Conservation (phyloP, 1,140 invertebrate genomes). For the Drosophila oshimai region DNA sequence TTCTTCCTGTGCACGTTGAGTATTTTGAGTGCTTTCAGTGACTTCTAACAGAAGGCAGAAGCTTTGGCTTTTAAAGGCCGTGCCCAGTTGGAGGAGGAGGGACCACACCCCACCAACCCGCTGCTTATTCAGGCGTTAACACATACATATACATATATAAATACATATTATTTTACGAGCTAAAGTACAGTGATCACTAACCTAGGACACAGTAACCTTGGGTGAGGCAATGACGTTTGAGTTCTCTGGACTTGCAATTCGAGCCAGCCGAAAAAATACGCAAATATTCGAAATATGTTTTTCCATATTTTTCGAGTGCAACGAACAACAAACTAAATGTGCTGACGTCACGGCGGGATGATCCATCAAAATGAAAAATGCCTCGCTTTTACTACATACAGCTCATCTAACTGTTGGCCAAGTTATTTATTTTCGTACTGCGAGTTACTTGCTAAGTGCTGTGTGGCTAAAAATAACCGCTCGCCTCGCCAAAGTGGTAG, state of each 20-base stretch:
- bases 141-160: too few relatives aligned
- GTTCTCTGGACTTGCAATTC: not conserved
- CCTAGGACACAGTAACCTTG: conserved; percentile 32
- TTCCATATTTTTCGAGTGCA: too few relatives aligned
- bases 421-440: conserved; percentile 8
- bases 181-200: conserved; percentile 35
- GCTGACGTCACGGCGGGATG: conserved; percentile 10
- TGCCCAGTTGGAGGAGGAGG: not conserved
- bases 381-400: not conserved
- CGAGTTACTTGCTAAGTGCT: not conserved
- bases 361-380: conserved; percentile 8
- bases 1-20: not conserved
- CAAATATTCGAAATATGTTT: conserved; percentile 14
- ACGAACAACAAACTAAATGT: not conserved
- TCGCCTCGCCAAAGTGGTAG: conserved; percentile 21
- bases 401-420: conserved; percentile 5
- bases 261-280: not conserved
- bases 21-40: not conserved
- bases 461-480: conserved; percentile 29
- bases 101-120: not conserved
- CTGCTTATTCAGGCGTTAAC: conserved; percentile 13
- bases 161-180: too few relatives aligned
- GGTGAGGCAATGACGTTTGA: not conserved
- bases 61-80: not conserved
- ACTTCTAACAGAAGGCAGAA: not conserved